phyloP scores from a whole-genome alignment of 2,888 invertebrate genomes.

The Drosophila mulleri region DNA sequence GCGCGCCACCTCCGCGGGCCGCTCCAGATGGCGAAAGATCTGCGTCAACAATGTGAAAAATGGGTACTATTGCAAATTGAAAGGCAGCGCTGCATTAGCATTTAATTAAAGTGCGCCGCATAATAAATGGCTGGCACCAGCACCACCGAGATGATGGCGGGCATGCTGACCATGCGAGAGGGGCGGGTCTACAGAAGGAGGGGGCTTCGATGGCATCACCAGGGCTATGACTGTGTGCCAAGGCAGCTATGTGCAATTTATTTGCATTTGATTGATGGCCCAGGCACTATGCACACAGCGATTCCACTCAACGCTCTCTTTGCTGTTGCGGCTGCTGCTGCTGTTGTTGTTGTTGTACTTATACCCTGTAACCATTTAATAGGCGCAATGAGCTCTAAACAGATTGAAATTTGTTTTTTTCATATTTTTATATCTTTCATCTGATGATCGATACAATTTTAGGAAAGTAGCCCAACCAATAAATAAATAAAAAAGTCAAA shows the following conservation, averaged over 20 bases:
- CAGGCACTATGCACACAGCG: slow-evolving; percentile 21
- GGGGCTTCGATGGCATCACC: slow-evolving; percentile 28
- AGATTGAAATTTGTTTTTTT: too few relatives aligned
- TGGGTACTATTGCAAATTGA: slow-evolving; percentile 32
- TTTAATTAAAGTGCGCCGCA: slow-evolving; percentile 50
- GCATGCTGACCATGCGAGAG: not conserved
- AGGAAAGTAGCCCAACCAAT: too few relatives aligned
- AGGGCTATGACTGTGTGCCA: slow-evolving; percentile 7
- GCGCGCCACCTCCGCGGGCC: slow-evolving; percentile 90
- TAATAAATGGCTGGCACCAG: slow-evolving; percentile 26
- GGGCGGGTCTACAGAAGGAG: not conserved
- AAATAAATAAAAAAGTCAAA: too few relatives aligned
- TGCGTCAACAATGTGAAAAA: slow-evolving; percentile 73
- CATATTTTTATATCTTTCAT: not conserved
- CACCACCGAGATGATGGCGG: not conserved
- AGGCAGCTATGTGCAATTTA: slow-evolving; percentile 29
- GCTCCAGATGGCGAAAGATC: slow-evolving; percentile 92
- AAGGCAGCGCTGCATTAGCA: slow-evolving; percentile 38
- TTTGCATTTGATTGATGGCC: slow-evolving; percentile 51
- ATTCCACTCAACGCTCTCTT: not conserved
- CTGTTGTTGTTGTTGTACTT: not conserved
- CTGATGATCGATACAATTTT: not conserved
- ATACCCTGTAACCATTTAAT: slow-evolving; percentile 21
- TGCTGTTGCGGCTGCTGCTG: not conserved
- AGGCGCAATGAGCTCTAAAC: not conserved